These are phyloP conservation scores for Parthenolecanium corni DNA, from an alignment of 2,888 invertebrate genomes.

Conservation along the genomic window DNA sequence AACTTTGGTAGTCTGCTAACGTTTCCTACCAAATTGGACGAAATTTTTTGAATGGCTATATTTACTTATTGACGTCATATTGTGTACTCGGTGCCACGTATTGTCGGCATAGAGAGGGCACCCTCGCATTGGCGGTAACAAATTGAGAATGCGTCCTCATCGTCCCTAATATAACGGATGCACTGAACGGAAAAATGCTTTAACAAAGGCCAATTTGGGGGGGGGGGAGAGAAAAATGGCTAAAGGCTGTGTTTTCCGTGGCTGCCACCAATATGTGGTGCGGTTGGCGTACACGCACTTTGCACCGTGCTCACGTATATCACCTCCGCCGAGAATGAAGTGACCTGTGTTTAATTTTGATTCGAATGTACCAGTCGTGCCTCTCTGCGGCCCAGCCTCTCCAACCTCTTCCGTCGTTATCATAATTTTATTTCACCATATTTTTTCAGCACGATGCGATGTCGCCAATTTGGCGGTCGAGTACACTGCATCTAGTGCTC, in stretches of 20 bases:
- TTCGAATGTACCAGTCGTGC: neutral
- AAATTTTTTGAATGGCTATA: no score
- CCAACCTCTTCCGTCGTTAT: no score
- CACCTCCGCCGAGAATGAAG: constrained; percentile 8
- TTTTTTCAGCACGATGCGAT: no score
- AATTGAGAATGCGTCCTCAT: constrained; percentile 9
- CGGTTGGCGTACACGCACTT: constrained; percentile 18
- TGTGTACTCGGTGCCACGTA: neutral
- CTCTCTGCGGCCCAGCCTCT: no score
- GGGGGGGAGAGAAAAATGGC: constrained; percentile 1
- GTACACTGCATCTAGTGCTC: no score
- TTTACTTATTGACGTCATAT: no score
- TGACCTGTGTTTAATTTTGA: constrained; percentile 17
- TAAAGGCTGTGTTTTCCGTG: constrained; percentile 11
- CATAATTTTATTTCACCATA: no score
- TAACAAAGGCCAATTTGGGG: constrained; percentile 16
- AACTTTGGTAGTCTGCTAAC: no score
- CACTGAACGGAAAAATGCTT: constrained; percentile 14
- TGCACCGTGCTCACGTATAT: constrained; percentile 13
- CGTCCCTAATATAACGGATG: neutral
- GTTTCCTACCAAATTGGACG: no score
- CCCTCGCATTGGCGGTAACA: neutral
- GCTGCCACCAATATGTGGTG: neutral
- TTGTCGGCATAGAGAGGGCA: neutral
- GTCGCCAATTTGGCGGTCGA: no score